These are phyloP conservation scores for Melanostoma mellinum DNA, from an alignment of 2,888 invertebrate species.

Conservation along the genomic window DNA sequence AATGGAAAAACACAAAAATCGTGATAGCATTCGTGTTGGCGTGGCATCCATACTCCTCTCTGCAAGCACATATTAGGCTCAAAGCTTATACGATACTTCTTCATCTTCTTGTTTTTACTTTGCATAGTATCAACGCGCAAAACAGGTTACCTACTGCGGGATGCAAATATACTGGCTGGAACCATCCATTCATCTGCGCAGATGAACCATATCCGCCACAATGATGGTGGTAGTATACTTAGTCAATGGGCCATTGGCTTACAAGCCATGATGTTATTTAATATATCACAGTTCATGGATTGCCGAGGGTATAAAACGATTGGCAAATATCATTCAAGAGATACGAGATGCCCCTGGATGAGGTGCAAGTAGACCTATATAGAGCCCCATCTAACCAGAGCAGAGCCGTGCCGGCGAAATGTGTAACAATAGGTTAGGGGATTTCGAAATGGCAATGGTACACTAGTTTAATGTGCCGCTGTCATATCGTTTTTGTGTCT, in stretches of 20 bases:
- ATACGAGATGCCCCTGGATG: constrained; percentile 32
- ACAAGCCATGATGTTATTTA: constrained; percentile 53
- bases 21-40: constrained; percentile 63
- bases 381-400: constrained; percentile 29
- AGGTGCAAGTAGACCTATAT: constrained; percentile 23
- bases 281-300: constrained; percentile 73
- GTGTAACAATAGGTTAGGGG: constrained; percentile 66
- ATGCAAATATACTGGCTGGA: constrained; percentile 14
- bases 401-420: constrained; percentile 40
- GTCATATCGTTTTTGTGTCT: constrained; percentile 59
- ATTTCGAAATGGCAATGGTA: constrained; percentile 67
- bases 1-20: constrained; percentile 67
- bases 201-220: constrained; percentile 66
- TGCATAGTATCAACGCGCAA: background rate
- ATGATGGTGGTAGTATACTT: constrained; percentile 36
- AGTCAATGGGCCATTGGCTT: constrained; percentile 49
- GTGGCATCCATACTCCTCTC: constrained; percentile 52
- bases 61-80: constrained; percentile 37
- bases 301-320: constrained; percentile 62
- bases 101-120: constrained; percentile 18
- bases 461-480: constrained; percentile 47
- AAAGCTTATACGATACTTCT: constrained; percentile 50
- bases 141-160: constrained; percentile 54
- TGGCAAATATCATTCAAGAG: constrained; percentile 52
- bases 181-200: constrained; percentile 33